These are phyloP conservation scores for Dreissena polymorpha DNA, from an alignment of 1,140 invertebrate species.

Conservation along the genomic window DNA sequence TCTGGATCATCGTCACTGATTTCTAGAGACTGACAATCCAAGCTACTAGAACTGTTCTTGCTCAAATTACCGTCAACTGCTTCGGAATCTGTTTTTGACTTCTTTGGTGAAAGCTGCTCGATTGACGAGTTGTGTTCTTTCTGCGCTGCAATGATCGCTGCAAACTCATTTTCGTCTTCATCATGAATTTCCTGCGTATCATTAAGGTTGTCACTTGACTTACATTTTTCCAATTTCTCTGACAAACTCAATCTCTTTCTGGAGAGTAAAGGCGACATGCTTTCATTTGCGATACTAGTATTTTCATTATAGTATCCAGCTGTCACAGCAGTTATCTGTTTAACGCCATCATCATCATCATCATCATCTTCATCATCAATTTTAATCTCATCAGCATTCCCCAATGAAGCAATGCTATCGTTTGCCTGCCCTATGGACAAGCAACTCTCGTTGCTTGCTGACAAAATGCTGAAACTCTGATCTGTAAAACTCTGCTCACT, in stretches of 20 bases:
- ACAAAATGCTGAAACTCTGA: conserved; percentile 59
- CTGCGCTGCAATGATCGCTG: conserved; percentile 55
- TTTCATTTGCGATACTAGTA: not conserved
- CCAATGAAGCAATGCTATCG: conserved; percentile 67
- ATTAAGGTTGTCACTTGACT: conserved; percentile 3
- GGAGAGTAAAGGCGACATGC: not conserved
- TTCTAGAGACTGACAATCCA: conserved; percentile 45
- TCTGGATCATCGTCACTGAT: conserved; percentile 43
- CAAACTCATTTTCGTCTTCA: conserved; percentile 55
- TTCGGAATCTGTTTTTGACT: conserved; percentile 18
- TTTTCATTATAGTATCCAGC: not conserved
- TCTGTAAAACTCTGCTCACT: conserved; percentile 56
- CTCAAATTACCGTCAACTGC: not conserved
- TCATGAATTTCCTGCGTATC: conserved; percentile 47
- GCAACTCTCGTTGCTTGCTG: conserved; percentile 55
- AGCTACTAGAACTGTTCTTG: conserved; percentile 22
- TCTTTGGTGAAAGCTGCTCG: conserved; percentile 9
- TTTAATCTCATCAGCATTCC: conserved; percentile 67
- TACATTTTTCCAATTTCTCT: conserved; percentile 23
- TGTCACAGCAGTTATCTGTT: no score
- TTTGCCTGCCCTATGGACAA: conserved; percentile 50
- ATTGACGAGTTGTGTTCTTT: conserved; percentile 23
- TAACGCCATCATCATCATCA: conserved; percentile 25
- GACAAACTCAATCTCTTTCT: not conserved
- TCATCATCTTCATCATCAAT: conserved; percentile 68